phyloP scores from a whole-genome alignment of 1,140 invertebrate genomes.

The Drosophila mojavensis region DNA sequence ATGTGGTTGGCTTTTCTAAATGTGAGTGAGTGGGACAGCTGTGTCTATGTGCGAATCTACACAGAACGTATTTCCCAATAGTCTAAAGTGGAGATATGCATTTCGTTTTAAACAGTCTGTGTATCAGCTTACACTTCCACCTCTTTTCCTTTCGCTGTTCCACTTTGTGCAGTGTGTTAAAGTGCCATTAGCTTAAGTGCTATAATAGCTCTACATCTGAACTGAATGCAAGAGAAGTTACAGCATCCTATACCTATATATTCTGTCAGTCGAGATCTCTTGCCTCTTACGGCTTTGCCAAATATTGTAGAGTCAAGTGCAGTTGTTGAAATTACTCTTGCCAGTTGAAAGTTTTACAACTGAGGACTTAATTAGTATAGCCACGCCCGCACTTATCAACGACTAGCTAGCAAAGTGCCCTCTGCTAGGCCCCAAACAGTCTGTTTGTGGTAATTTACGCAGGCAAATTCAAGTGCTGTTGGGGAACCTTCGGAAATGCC shows the following conservation, averaged over 20 bases:
- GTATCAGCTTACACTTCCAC: no score
- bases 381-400: not conserved
- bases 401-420: not conserved
- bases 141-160: no score
- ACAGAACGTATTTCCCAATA: not conserved
- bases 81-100: not conserved
- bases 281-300: no score
- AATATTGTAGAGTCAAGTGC: not conserved
- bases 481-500: conserved; percentile 15
- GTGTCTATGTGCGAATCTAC: not conserved
- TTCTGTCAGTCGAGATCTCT: no score
- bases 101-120: no score
- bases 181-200: no score
- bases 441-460: conserved; percentile 6
- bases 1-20: conserved; percentile 1
- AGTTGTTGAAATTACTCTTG: not conserved
- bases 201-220: no score
- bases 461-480: conserved; percentile 17
- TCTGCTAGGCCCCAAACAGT: not conserved
- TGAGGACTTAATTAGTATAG: not conserved
- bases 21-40: not conserved
- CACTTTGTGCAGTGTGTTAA: no score
- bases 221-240: no score
- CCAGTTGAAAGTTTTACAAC: not conserved
- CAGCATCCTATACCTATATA: no score